Evolutionary conservation across 1,140 invertebrate species (phyloP).

Genomic region (Stenopsyche tienmushanensis): DNA sequence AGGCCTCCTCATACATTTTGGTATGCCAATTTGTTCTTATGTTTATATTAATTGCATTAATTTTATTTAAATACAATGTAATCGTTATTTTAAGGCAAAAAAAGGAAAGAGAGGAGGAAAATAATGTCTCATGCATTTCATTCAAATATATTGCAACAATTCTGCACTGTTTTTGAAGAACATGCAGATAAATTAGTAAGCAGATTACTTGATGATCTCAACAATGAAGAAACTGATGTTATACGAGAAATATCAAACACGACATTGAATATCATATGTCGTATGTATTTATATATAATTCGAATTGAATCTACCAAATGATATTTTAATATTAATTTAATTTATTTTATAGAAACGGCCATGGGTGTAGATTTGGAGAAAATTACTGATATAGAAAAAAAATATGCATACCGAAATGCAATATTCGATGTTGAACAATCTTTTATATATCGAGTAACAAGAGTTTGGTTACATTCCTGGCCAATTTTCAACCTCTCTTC

Average conservation of each 20-base stretch:
- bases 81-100: neutral
- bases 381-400: constrained; percentile 25
- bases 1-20: constrained; percentile 49
- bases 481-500: constrained; percentile 56
- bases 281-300: neutral
- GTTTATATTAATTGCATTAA: neutral
- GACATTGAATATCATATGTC: neutral
- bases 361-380: constrained; percentile 70
- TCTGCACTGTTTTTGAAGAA: neutral
- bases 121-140: neutral
- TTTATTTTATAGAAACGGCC: constrained; percentile 63
- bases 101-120: neutral
- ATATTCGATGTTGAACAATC: constrained; percentile 52
- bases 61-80: neutral
- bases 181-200: neutral
- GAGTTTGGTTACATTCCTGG: constrained; percentile 62
- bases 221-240: neutral
- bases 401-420: constrained; percentile 66
- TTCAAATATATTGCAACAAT: neutral
- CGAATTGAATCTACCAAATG: neutral
- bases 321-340: neutral
- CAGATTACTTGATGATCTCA: neutral
- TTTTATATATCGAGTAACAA: constrained; percentile 54
- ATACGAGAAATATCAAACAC: neutral
- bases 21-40: constrained; percentile 23